phyloP scores from a whole-genome alignment of 1,140 invertebrate species.

The Lordiphosa mommai region DNA sequence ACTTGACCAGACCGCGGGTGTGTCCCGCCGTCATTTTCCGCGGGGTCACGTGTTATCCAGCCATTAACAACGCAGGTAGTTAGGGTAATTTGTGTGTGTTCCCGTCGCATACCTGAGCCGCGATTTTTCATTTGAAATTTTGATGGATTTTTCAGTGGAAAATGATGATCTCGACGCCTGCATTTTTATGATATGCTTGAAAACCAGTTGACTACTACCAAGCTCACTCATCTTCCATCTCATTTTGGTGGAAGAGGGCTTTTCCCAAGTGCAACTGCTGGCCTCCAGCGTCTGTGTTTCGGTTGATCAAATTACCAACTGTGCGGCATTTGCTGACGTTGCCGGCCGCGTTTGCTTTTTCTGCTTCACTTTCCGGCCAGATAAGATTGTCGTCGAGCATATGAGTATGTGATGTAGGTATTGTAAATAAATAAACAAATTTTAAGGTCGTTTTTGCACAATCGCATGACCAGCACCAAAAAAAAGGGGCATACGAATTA shows the following conservation, averaged over 20 bases:
- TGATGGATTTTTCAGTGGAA: conserved; percentile 69
- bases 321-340: conserved; percentile 43
- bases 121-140: conserved; percentile 41
- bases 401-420: conserved; percentile 16
- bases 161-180: conserved; percentile 40
- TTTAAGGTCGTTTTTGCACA: conserved; percentile 65
- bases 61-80: conserved; percentile 44
- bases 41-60: conserved; percentile 61
- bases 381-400: conserved; percentile 51
- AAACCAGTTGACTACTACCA: conserved; percentile 56
- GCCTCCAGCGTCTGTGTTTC: background rate
- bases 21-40: conserved; percentile 9
- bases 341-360: conserved; percentile 39
- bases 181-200: conserved; percentile 45
- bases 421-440: conserved; percentile 58
- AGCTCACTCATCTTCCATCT: conserved; percentile 1
- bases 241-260: conserved; percentile 19
- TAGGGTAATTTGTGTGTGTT: conserved; percentile 35
- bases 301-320: conserved; percentile 9
- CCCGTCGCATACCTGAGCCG: conserved; percentile 45
- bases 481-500: conserved; percentile 12
- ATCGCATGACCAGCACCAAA: conserved; percentile 13
- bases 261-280: conserved; percentile 43
- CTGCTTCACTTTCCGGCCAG: conserved; percentile 43
- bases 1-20: conserved; percentile 60